These are phyloP conservation scores for Cephus rjabovi DNA, from an alignment of 2,888 invertebrate genomes.

Conservation along the genomic window DNA sequence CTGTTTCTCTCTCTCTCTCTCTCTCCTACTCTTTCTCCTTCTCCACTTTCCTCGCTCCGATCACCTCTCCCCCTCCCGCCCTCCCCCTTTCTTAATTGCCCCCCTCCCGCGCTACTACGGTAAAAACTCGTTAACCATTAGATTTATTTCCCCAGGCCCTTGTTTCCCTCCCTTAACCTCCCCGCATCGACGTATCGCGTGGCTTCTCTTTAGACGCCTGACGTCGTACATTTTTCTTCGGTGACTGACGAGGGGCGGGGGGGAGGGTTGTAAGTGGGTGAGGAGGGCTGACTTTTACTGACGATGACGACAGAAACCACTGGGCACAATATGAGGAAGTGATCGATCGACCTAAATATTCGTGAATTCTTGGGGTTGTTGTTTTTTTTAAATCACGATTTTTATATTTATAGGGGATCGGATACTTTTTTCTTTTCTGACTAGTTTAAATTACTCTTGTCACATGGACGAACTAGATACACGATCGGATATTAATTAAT, in stretches of 20 bases:
- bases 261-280: background rate
- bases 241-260: conserved; percentile 16
- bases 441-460: background rate
- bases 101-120: conserved; percentile 40
- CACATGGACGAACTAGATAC: background rate
- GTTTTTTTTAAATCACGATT: background rate
- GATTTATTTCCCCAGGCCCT: conserved; percentile 53
- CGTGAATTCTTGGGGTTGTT: background rate
- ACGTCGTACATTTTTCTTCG: conserved; percentile 32
- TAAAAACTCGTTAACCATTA: conserved; percentile 64
- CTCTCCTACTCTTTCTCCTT: conserved; percentile 13
- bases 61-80: conserved; percentile 35
- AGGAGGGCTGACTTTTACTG: background rate
- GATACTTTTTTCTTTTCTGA: background rate
- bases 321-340: background rate
- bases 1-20: conserved; percentile 16
- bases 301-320: background rate
- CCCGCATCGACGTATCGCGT: conserved; percentile 10
- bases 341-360: background rate
- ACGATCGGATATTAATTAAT: background rate
- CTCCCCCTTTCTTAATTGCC: conserved; percentile 55
- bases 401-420: background rate
- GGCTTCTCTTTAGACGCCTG: conserved; percentile 3
- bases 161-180: conserved; percentile 10
- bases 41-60: conserved; percentile 33